These are phyloP conservation scores for Eurypyga helias DNA, from an alignment of 2,113 vertebrate species.

Conservation along the genomic window DNA sequence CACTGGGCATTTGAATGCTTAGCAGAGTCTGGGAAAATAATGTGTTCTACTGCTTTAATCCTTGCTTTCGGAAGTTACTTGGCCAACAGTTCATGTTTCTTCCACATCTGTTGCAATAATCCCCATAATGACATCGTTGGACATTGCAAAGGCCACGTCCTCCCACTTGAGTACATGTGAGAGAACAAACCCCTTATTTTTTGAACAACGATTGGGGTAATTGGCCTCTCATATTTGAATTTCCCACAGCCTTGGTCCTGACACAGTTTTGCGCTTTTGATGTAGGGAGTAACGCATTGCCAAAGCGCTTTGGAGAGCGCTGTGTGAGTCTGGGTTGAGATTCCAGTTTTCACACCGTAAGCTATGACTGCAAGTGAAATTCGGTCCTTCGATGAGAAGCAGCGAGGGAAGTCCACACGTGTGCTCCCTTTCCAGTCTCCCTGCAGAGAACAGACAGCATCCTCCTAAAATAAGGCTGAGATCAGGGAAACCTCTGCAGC, in stretches of 20 bases:
- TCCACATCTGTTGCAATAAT: not conserved
- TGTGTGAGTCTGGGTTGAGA: not conserved
- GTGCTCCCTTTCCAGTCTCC: not conserved
- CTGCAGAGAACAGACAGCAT: not conserved
- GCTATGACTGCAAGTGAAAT: not conserved
- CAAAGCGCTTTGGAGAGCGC: not conserved
- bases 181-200: not conserved
- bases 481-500: not conserved
- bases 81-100: not conserved
- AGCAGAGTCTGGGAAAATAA: not conserved
- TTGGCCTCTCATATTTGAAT: not conserved
- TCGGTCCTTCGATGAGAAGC: not conserved
- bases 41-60: not conserved
- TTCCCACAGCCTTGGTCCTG: not conserved
- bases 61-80: not conserved
- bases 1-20: constrained; percentile 5
- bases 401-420: not conserved
- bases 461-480: not conserved
- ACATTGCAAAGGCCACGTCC: not conserved
- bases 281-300: not conserved
- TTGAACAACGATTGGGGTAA: not conserved
- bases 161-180: not conserved
- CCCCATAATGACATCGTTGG: accelerated
- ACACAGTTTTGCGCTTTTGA: not conserved
- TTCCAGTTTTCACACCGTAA: not conserved